Base-by-base conservation (phyloP, 2,888 invertebrate species). In the Limnephilus auricula region DNA sequence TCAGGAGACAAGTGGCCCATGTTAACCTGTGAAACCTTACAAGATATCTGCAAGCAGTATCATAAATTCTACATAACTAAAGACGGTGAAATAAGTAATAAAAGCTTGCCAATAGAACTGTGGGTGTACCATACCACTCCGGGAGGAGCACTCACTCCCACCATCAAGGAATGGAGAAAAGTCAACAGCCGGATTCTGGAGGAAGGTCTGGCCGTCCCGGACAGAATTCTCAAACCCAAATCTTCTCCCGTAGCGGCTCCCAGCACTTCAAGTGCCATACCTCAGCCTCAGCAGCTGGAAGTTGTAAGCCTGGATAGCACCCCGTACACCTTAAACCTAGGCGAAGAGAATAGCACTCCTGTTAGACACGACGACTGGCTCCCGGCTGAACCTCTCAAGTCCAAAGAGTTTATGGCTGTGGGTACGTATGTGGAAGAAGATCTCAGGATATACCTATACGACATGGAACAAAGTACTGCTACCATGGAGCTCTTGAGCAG, bases 91-190 rank as follows among this genome's bases (percentile, higher is more conserved):
- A 95, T 95, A 90, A 95, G 94, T 92, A 94, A 95, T 79, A 95
- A 95, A 92, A 96, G 96, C 92, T 95, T 96, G 94, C 96, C 96
- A 0, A 96, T 98, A 0, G 96, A 97, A 89, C 94, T 98, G 89
- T 97, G 97, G 96, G 96, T 96, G 85, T 97, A 96, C 93, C 96
- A 96, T 94, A 95, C 95, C 30, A 96, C 95, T 89, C 95, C 96
- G 30, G 96, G 96, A 0, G 97, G 97, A 15, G 97, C 98, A 0
- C 95, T 98, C 78, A 96, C 97, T 78, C 97, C 98, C 0, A 96
- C 96, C 87, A 95, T 94, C 83, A 95, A 96, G 0, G 97, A 97
- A 92, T 97, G 97, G 95, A 96, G 96, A 34, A 97, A 97, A 86
- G 95, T 98, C 2, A 98, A 97, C 94, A 95, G 96, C 85, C 95